Evolutionary conservation across 2,797 vertebrate genomes (phyloP).

Genomic region (Mus spretus): DNA sequence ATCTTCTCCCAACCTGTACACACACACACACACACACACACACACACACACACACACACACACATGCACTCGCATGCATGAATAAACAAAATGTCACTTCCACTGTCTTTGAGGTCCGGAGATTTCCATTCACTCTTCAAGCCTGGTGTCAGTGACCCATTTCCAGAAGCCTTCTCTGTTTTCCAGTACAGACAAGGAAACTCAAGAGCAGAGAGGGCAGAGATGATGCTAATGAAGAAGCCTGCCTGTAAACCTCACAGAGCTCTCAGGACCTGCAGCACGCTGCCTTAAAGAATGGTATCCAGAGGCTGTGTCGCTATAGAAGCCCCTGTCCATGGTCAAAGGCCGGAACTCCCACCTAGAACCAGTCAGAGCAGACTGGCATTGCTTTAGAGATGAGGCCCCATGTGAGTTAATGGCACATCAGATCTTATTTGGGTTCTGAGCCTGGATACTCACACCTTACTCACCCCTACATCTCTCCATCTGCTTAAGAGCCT

Average conservation of each 20-base stretch:
- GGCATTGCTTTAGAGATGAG: neutral
- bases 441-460: neutral
- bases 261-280: too few species aligned
- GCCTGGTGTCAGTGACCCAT: neutral
- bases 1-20: too few species aligned
- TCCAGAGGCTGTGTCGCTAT: neutral
- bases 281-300: neutral
- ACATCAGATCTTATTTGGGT: neutral
- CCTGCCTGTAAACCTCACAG: neutral
- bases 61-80: too few species aligned
- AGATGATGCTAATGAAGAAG: neutral
- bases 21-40: too few species aligned
- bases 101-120: neutral
- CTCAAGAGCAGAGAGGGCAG: neutral
- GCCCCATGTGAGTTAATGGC: fast-evolving
- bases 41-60: too few species aligned
- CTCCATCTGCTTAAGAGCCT: neutral
- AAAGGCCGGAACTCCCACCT: neutral
- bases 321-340: neutral
- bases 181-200: slow-evolving; percentile 19
- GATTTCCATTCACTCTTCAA: neutral
- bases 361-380: neutral
- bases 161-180: neutral
- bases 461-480: too few species aligned
- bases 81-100: neutral